Evolutionary conservation across 2,888 invertebrate genomes (phyloP).

Genomic region (Sisyra terminalis): DNA sequence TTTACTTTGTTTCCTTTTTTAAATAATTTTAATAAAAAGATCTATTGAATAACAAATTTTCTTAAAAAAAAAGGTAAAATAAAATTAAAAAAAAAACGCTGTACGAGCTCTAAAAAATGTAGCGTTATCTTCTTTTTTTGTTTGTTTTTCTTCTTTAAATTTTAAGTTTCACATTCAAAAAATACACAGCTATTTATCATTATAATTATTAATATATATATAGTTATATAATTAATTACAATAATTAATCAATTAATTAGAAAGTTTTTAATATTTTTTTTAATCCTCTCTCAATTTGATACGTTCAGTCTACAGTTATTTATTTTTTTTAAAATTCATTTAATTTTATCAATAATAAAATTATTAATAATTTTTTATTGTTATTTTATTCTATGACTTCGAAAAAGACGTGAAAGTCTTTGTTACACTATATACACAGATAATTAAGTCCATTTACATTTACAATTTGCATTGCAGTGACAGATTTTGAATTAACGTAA

Average conservation of each 20-base stretch:
- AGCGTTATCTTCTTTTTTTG: slow-evolving; percentile 15
- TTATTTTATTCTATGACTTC: slow-evolving; percentile 18
- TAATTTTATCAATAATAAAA: neutral
- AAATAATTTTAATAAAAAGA: no score
- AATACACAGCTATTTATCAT: slow-evolving; percentile 24
- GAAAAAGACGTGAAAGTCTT: slow-evolving; percentile 25
- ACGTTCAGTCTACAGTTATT: slow-evolving; percentile 27
- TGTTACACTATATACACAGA: slow-evolving; percentile 23
- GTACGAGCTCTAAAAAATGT: slow-evolving; percentile 14
- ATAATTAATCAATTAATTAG: neutral
- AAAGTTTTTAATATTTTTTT: neutral
- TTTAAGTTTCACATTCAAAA: slow-evolving; percentile 25
- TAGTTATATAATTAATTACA: slow-evolving; percentile 12
- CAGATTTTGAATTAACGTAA: neutral
- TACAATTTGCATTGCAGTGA: slow-evolving; percentile 3
- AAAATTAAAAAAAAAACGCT: slow-evolving; percentile 15
- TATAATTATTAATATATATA: slow-evolving; percentile 1
- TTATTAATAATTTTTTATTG: neutral
- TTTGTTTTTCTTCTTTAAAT: no score
- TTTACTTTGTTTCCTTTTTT: no score
- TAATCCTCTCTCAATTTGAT: slow-evolving; percentile 7
- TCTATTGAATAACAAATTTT: no score
- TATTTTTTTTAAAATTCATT: slow-evolving; percentile 10
- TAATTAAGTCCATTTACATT: neutral
- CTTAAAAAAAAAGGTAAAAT: slow-evolving; percentile 5